Base-by-base conservation (phyloP, 2,113 vertebrate species). In the Chrysochloris asiatica region DNA sequence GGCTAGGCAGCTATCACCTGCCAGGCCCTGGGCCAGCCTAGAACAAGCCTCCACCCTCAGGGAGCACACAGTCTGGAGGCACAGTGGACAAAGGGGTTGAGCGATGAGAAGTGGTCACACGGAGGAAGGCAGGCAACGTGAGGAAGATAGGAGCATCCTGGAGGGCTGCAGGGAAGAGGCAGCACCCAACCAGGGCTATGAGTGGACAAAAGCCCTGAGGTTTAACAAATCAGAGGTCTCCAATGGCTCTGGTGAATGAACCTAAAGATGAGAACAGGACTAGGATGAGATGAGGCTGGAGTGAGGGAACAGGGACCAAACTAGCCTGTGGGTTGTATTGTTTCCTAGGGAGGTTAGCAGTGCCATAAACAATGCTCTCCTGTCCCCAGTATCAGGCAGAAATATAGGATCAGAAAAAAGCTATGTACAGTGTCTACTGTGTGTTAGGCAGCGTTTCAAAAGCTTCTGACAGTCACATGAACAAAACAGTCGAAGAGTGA, bases 161-260 rank as follows among this genome's bases (percentile, higher is more conserved):
- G 86, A 72, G 16, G 56, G 47, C 50, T 17, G 71, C 30, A 6
- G 12, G 65, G 78, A 80, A 75, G 82, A 80, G 61, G 21, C 3
- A 13, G 12, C n/a, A 45, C 50, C 80, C 82, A 48, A 56, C 33
- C 38, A 65, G 54, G 86, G 26, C 67, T 81, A 59, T 65, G 86
- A 84, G 50, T 54, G 69, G 8, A 90, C 87, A 83, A 90, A 92
- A 87, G 48, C 54, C 87, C 95, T 83, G 76, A 21, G 80, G 80
- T 12, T 45, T 9, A 41, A 26, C 11, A 22, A 36, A 79, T 28
- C 28, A 38, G 36, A n/a, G 13, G 10, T 36, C n/a, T 24, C 17
- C 4, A 3, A 24, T 61, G 61, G 8, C 69, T 36, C 67, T 73
- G 83, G 67, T 14, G 2, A 7, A 9, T 21, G 45, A 94, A 12